Percentiles rank a stretch among this genome's conserved stretches.
Conservation (phyloP, 2,888 invertebrate genomes). For the Carpatolechia fugitivella region DNA sequence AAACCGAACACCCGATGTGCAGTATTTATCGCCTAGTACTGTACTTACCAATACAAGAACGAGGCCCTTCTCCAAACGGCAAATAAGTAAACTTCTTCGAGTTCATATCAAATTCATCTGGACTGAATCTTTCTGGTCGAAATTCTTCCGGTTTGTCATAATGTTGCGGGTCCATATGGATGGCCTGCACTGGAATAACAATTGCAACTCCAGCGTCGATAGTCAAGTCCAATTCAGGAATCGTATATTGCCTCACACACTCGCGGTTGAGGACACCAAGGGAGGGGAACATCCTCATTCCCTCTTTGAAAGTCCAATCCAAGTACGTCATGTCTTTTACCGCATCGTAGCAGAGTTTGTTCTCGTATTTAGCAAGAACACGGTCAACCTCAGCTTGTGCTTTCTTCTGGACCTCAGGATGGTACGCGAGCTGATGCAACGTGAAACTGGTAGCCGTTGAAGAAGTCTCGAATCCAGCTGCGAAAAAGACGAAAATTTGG, state of each 20-base stretch:
- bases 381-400: constrained; percentile 30
- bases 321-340: constrained; percentile 32
- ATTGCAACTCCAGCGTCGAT: constrained; percentile 38
- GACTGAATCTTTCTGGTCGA: constrained; percentile 49
- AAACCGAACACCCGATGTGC: too few relatives aligned
- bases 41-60: constrained; percentile 58
- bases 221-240: constrained; percentile 27
- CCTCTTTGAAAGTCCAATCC: constrained; percentile 27
- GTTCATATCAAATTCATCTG: constrained; percentile 32
- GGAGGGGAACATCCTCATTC: constrained; percentile 28
- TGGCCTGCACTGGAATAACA: constrained; percentile 43
- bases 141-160: constrained; percentile 50
- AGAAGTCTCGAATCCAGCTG: constrained; percentile 33
- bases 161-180: constrained; percentile 52
- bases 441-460: constrained; percentile 30
- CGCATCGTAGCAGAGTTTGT: constrained; percentile 31
- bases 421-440: constrained; percentile 28
- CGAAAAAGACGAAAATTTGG: constrained; percentile 31
- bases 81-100: constrained; percentile 46
- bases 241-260: constrained; percentile 25
- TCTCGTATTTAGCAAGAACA: constrained; percentile 26
- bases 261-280: constrained; percentile 26
- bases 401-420: constrained; percentile 26
- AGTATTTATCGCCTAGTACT: too few relatives aligned
- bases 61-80: constrained; percentile 59